Conservation (phyloP, 2,888 invertebrate species). For the Tortricodes alternella region DNA sequence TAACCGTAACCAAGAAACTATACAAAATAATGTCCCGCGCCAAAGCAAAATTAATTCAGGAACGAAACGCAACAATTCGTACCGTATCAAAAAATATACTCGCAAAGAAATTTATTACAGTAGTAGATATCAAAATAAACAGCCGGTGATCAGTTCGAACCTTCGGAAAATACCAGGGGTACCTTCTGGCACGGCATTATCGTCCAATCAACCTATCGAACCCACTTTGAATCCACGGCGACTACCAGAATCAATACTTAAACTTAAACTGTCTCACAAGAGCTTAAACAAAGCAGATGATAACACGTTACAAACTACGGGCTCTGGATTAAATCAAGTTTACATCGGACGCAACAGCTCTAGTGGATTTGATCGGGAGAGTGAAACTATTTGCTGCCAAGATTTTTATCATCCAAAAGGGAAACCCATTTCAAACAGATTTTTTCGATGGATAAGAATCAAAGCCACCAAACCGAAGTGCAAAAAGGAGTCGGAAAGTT, state of each 20-base stretch:
- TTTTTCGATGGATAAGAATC: not conserved
- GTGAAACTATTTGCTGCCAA: not conserved
- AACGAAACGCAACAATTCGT: not conserved
- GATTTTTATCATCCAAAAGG: not conserved
- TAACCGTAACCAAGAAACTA: not conserved
- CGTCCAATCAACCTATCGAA: too few relatives aligned
- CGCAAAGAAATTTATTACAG: not conserved
- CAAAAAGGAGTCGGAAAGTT: not conserved
- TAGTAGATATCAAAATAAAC: too few relatives aligned
- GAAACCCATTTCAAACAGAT: not conserved
- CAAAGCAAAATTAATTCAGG: not conserved
- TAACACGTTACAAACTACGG: not conserved
- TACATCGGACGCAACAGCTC: not conserved
- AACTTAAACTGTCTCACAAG: not conserved
- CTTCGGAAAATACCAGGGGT: not conserved
- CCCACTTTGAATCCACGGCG: too few relatives aligned
- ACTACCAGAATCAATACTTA: too few relatives aligned
- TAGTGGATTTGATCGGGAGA: not conserved
- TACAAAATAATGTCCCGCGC: not conserved
- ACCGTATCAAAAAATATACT: not conserved
- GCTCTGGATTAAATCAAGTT: not conserved
- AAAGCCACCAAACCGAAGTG: not conserved
- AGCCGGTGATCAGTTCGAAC: too few relatives aligned
- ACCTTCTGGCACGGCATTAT: not conserved
- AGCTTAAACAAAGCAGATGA: not conserved